These are phyloP conservation scores for Caradrina kadenii DNA, from an alignment of 2,888 invertebrate species.

Conservation along the genomic window DNA sequence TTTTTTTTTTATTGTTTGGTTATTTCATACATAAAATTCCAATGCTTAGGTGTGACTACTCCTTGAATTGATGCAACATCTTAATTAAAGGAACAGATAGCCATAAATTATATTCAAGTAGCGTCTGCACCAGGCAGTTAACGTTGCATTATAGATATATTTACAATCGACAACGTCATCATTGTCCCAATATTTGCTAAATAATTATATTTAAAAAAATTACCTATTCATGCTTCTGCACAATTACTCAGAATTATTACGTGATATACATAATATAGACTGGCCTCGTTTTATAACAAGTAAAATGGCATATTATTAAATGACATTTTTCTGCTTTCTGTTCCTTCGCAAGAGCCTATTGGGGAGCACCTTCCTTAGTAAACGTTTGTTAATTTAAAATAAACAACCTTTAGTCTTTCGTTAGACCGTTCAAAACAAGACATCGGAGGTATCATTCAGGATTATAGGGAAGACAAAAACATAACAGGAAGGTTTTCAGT, in stretches of 20 bases:
- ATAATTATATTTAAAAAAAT: neutral
- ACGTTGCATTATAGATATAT: conserved; percentile 18
- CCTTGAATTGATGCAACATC: neutral
- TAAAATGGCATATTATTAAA: neutral
- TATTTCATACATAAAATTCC: neutral
- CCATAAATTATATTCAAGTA: conserved; percentile 28
- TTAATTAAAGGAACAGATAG: conserved; percentile 2
- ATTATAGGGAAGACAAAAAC: neutral
- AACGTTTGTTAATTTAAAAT: neutral
- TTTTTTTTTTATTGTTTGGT: neutral
- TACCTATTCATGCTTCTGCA: conserved; percentile 15
- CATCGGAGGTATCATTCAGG: neutral
- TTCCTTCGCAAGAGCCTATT: neutral
- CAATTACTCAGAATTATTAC: conserved; percentile 18
- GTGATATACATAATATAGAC: conserved; percentile 9
- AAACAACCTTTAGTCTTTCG: no score
- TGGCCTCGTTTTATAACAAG: conserved; percentile 4
- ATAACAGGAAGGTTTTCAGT: conserved; percentile 14
- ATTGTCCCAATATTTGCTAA: conserved; percentile 28
- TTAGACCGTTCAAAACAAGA: neutral
- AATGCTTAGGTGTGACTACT: neutral
- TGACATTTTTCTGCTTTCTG: neutral
- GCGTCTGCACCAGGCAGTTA: conserved; percentile 8
- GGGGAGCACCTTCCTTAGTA: neutral
- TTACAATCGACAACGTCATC: conserved; percentile 38